Evolutionary conservation across 2,888 invertebrate species (phyloP).

Genomic region (Notodonta dromedarius): DNA sequence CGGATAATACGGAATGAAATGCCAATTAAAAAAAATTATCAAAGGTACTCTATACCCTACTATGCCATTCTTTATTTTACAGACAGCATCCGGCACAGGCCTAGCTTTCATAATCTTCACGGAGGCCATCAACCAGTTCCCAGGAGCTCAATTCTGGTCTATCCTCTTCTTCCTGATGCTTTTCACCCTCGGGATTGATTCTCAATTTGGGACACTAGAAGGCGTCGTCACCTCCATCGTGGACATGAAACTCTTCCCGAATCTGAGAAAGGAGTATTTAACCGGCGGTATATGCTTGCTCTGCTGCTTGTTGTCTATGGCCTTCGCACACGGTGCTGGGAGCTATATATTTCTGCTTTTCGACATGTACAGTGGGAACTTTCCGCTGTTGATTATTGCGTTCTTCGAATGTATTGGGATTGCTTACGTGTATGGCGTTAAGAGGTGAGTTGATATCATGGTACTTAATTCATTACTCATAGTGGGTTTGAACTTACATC

Average conservation of each 20-base stretch:
- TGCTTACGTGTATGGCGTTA: conserved; percentile 96
- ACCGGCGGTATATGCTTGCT: conserved; percentile 92
- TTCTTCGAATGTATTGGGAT: conserved; percentile 96
- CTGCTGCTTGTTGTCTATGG: conserved; percentile 94
- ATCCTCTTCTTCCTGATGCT: conserved; percentile 98
- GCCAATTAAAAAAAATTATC: no score
- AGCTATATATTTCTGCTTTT: conserved; percentile 97
- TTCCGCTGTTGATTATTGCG: conserved; percentile 95
- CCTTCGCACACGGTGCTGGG: conserved; percentile 96
- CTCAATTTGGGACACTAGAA: conserved; percentile 97
- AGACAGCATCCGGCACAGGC: conserved; percentile 98
- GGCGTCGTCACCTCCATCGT: conserved; percentile 98
- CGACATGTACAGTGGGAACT: conserved; percentile 97
- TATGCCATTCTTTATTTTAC: conserved; percentile 22
- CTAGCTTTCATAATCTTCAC: conserved; percentile 98
- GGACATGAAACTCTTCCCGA: conserved; percentile 97
- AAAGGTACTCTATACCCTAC: no score
- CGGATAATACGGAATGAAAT: no score
- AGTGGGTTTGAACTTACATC: no score
- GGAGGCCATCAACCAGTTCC: conserved; percentile 98
- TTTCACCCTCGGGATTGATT: conserved; percentile 97
- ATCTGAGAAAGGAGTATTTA: conserved; percentile 94
- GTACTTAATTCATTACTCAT: no score
- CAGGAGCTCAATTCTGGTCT: conserved; percentile 98
- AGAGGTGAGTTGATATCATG: conserved; percentile 85